Evolutionary conservation across 2,888 invertebrate genomes (phyloP).

Genomic region (Embidobia sp.): DNA sequence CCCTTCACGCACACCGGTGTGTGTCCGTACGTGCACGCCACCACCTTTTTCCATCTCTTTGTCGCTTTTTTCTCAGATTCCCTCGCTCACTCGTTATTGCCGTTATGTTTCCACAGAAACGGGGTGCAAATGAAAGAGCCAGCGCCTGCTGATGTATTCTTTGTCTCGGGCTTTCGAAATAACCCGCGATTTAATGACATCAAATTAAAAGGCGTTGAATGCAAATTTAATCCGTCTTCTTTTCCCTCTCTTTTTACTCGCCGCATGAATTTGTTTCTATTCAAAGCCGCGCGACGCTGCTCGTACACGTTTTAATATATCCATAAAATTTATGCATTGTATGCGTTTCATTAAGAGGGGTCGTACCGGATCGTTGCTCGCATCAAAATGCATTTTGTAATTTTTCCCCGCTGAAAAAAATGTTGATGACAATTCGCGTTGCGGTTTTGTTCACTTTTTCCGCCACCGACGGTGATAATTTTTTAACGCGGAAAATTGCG

Average conservation of each 20-base stretch:
- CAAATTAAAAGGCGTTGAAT: constrained; percentile 64
- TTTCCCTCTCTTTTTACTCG: constrained; percentile 34
- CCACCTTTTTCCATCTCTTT: constrained; percentile 31
- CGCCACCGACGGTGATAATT: not conserved
- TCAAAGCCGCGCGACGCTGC: constrained; percentile 16
- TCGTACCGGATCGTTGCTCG: not conserved
- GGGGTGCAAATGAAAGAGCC: constrained; percentile 62
- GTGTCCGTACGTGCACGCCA: not conserved
- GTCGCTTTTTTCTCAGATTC: constrained; percentile 49
- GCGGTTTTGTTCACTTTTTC: too few species aligned
- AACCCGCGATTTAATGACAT: constrained; percentile 65
- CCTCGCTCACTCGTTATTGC: constrained; percentile 63
- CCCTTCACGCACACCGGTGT: not conserved
- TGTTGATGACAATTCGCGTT: constrained; percentile 23
- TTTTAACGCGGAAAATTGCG: constrained; percentile 11
- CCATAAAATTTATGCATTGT: constrained; percentile 46
- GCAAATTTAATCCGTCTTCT: constrained; percentile 64
- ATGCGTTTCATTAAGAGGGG: constrained; percentile 42
- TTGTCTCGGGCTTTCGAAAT: constrained; percentile 62
- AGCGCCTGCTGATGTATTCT: constrained; percentile 62
- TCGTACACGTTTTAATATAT: constrained; percentile 46
- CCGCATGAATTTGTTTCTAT: constrained; percentile 59
- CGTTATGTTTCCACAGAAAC: constrained; percentile 63
- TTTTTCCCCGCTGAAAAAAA: not conserved
- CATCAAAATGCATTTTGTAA: too few species aligned